Base-by-base conservation (phyloP, 2,113 vertebrate species). In the Herpailurus yagouaroundi region DNA sequence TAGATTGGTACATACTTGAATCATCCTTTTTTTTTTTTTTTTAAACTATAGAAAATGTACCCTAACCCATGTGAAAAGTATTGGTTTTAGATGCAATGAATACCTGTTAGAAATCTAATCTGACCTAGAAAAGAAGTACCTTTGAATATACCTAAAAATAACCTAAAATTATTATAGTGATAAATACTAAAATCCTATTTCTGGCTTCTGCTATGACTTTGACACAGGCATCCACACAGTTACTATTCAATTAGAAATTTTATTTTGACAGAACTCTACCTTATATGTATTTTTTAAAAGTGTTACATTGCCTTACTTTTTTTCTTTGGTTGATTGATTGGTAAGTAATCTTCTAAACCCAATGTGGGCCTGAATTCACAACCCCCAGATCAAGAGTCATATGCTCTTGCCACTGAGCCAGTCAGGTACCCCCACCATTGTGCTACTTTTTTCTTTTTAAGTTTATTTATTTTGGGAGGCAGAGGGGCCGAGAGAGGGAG, bases 221-320 rank as follows among this genome's bases (percentile, higher is more conserved):
- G 60, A 69, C n/a, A 11, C 68, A 36, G 48, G 52, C 50, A 23
- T 23, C 10, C 86, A 92, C 68, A 88, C 48, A 69, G 60, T 25
- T 57, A 19, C 81, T 92, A 92, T 96, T 97, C 97, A 16, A 77
- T 90, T 73, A 94, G 97, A 98, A 97, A 96, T 98, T 97, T 92
- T 97, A 19, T 0, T 98, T 97, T 98, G 97, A 98, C 89, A 89
- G 68, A 23, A 82, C n/a, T 77, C 13, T 33, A 21, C 55, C 82
- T 89, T 81, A 16, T 57, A 91, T 95, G 63, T 81, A 89, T 76
- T 64, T 95, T 94, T 63, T 76, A 23, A 74, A 97, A 94, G 41
- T 90, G 77, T 92, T 97, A 80, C 77, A 60, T 82, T 82, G 48
- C 84, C 31, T 93, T 95, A 8, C 3, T 94, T 98, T 94, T 97